Evolutionary conservation across 1,140 invertebrate species (phyloP), one percentile per base, ranked within the genome.

Genomic region (Heterodera carotae): DNA sequence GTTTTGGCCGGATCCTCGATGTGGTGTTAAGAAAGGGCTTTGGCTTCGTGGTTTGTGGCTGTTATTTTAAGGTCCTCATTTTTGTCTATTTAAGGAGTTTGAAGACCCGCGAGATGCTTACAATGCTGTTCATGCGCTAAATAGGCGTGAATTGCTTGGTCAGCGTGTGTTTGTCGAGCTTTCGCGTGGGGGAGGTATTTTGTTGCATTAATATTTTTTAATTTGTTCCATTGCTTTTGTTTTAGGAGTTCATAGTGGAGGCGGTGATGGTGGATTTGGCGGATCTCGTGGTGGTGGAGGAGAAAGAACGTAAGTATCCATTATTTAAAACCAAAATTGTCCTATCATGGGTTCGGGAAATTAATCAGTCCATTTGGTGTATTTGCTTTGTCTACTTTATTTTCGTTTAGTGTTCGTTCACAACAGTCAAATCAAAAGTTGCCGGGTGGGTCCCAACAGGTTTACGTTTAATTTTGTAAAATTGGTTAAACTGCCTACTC

Each of bases 1-100:
- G 94, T 81, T 98, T 95, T 90, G 96, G 96, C 83, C 91, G 93
- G 86, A 95, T 98, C 86, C 92, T 94, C 86, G 96, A 98, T 89
- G 93, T 99, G 84, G 92, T 97, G 83, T 93, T 99, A 86, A 98
- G 98, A 91, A 97, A 97, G 91, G 96, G 96, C 85, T 99, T 97
- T 90, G 96, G 96, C 82, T 99, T 98, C 92, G 95, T 98, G 90
- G 94, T 95, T 92, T 92, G 93, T 92, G n/a, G n/a, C 12, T 72
- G 39, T 33, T 39, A 6, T 33, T 73, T 34, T 33, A 39, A 73
- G n/a, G n/a, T n/a, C n/a, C n/a, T n/a, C 22, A 4, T 56, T 87
- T 88, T 89, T 69, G 76, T 53, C 72, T 56, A 90, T 25, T 56
- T 59, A 85, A 94, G 95, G 96, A 98, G 91, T 98, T 98, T 90